Base-by-base conservation (phyloP, 2,113 vertebrate species). In the Carassius carassius region DNA sequence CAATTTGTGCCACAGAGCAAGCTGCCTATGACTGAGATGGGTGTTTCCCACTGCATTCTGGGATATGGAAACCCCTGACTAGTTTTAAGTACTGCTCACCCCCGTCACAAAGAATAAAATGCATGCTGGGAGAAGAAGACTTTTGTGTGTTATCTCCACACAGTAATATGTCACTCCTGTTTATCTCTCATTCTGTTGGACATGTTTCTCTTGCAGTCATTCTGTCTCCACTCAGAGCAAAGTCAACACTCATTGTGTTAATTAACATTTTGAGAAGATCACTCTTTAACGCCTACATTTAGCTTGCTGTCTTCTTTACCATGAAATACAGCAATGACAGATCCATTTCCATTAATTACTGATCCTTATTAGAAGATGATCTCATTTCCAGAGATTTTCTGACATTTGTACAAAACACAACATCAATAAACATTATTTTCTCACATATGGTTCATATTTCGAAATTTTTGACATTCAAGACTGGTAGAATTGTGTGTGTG, bases 1-100 rank as follows among this genome's bases (percentile, higher is more conserved):
- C 92, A 92, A 94, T 95, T 93, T 94, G 91, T 89, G 86, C 87
- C 90, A 75, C 88, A 23, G 82, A 85, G 62, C n/a, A 51, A 82
- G 23, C 89, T 85, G 91, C 91, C 85, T 87, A 82, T 67, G 87
- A 60, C 88, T 86, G 81, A 93, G 89, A 92, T 91, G 90, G 81
- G 91, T 35, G 85, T 87, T 81, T 69, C 88, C 87, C 47, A 17
- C 25, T 86, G 78, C 73, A 88, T 88, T 86, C 78, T 69, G 63
- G 67, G 78, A 70, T 65, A 82, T 88, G 85, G 78, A 86, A 90
- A 89, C 91, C 86, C 83, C 84, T 86, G 89, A 80, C 86, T 84
- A 79, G 77, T 78, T 88, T 51, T 87, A 87, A 81, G 78, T 78
- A 82, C 86, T 83, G 56, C 75, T 91, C 81, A 88, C 80, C 75